phyloP scores from a whole-genome alignment of 2,797 vertebrate genomes.

The Falco biarmicus region DNA sequence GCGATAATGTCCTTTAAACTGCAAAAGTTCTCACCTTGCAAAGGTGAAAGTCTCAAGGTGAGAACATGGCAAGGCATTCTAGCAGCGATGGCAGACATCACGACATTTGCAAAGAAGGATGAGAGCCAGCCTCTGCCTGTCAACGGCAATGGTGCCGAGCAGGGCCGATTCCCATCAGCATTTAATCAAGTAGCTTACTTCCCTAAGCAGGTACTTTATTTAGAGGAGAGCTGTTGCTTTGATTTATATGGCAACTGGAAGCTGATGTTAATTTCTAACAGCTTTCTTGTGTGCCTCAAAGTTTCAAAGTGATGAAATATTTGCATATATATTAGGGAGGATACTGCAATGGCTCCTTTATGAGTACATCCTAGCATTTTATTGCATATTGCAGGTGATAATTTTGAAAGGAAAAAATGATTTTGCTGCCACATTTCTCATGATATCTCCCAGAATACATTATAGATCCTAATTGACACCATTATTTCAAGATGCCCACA shows the following conservation, averaged over 20 bases:
- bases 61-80: rapidly evolving
- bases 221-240: slow-evolving; percentile 23
- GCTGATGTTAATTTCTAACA: slow-evolving; percentile 51
- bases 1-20: background rate
- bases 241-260: slow-evolving; percentile 57
- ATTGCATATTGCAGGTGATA: slow-evolving; percentile 56
- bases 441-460: slow-evolving; percentile 34
- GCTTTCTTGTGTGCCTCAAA: background rate
- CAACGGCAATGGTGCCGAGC: rapidly evolving
- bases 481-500: slow-evolving; percentile 66
- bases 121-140: background rate
- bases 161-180: background rate
- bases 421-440: background rate
- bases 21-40: background rate
- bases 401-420: slow-evolving; percentile 34
- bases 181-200: slow-evolving; percentile 38
- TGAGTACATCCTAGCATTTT: slow-evolving; percentile 36
- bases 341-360: slow-evolving; percentile 40
- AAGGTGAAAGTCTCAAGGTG: background rate
- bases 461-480: slow-evolving; percentile 60
- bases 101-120: background rate
- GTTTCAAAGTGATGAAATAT: slow-evolving; percentile 58
- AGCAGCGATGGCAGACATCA: background rate
- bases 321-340: slow-evolving; percentile 67
- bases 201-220: slow-evolving; percentile 24